Base-by-base conservation (phyloP, 2,888 invertebrate species). In the Lasioglossum zephyrum region DNA sequence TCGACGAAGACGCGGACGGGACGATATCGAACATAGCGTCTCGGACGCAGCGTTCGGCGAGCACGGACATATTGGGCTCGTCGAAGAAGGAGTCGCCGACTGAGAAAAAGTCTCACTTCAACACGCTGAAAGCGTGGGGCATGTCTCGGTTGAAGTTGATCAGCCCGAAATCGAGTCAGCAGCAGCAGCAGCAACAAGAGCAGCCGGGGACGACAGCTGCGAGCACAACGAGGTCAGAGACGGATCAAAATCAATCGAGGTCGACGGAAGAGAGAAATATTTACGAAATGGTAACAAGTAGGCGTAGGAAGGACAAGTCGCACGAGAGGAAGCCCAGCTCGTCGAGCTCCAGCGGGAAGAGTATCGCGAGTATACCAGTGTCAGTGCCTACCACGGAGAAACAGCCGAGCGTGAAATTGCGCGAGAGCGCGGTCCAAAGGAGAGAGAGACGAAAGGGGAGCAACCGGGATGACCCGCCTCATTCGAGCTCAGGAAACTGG, bases 401-500 rank as follows among this genome's bases (percentile, higher is more conserved):
- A 87, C 93, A 93, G 81, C 87, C 90, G 72, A 93, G 96, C 85
- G 98, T 98, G 2, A 98, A 97, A 95, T 95, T 98, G 93, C 96
- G 98, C 88, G 97, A 97, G 90, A 97, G 97, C 78, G 97, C 98
- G 4, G 96, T 96, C 57, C 97, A 97, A 94, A 96, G 97, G 91
- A 95, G 97, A 88, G 96, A 97, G 92, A 96, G 97, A 84, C 96
- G 97, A 86, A 96, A 96, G 60, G 97, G 96, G 31, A 95, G 96
- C 73, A 96, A 96, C 72, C 95, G 96, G 79, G 97, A 97, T 94
- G 98, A 98, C 87, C 98, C 98, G 93, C 97, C 97, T 57, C 98
- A 98, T 95, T 98, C 98, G 1, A 98, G 98, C 22, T 98, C 98
- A 92, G 99, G 99, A 63, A 99, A 99, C 95, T 99, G 99, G 99